These are phyloP conservation scores for Drosophila ochracea DNA, from an alignment of 2,888 invertebrate genomes.

Conservation along the genomic window DNA sequence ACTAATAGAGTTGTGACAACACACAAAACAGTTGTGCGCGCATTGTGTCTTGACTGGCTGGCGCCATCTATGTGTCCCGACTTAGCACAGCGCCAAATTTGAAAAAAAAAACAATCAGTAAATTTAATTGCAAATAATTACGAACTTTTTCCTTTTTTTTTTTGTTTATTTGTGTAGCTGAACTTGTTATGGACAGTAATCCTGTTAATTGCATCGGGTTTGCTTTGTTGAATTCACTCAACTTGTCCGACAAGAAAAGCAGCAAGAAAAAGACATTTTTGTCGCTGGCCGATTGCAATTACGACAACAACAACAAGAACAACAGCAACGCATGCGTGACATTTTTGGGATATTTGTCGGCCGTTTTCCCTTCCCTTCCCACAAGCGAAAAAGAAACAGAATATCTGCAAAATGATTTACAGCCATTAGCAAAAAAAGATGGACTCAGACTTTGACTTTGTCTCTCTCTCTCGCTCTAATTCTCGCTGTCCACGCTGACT, in stretches of 20 bases:
- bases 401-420: constrained; percentile 74
- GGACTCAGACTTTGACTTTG: not conserved
- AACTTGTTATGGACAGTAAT: constrained; percentile 5
- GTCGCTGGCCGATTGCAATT: constrained; percentile 23
- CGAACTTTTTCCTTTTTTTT: not conserved
- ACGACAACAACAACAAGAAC: constrained; percentile 7
- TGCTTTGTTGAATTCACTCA: constrained; percentile 20
- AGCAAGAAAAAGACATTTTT: not conserved
- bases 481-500: not conserved
- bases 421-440: constrained; percentile 25
- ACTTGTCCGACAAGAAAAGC: constrained; percentile 29
- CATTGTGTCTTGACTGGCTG: not conserved
- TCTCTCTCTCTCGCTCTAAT: not conserved
- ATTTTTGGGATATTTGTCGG: constrained; percentile 72
- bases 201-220: constrained; percentile 37
- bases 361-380: constrained; percentile 54
- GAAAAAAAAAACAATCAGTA: not conserved
- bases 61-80: constrained; percentile 22
- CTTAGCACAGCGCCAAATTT: constrained; percentile 1
- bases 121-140: not conserved
- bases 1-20: not conserved
- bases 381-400: constrained; percentile 45
- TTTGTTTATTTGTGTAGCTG: not conserved
- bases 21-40: not conserved
- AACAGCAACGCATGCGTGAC: constrained; percentile 75